Evolutionary conservation across 2,888 invertebrate genomes (phyloP), one percentile per base, ranked within the genome.

Genomic region (Ferrisia virgata): DNA sequence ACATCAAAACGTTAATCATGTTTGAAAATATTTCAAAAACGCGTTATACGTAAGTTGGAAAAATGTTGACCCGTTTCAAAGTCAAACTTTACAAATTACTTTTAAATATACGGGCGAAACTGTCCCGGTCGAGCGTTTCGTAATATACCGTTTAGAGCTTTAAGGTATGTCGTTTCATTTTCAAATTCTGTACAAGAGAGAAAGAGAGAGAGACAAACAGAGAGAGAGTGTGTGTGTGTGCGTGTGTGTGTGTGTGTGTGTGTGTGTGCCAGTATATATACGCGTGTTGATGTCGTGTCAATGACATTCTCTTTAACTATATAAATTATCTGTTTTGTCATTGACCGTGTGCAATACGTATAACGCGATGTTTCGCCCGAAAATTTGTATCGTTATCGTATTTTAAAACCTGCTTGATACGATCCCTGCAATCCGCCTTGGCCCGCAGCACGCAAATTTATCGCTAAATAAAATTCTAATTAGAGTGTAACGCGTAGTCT

Each of bases 11-110:
- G 64, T 64, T 64, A 64, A 64, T 64, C 64, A 64, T 64, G 64
- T 64, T 64, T 64, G 64, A 64, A 64, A 64, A 64, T 64, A 64
- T 64, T 64, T 64, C 64, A 64, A 64, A 64, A 64, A 64, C 64
- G 64, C 28, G 28, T 64, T 64, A 64, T 64, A 64, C 53, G 53
- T 64, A 28, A 1, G 64, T 64, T 64, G 64, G 64, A 64, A 64
- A 64, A 64, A 64, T 64, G 64, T 64, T 64, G 64, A 64, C 64
- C 64, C 64, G 64, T 64, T 64, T 64, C 64, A 64, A 64, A 64
- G 64, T 64, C 64, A 64, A 64, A 64, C 64, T 64, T 64, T 64
- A 64, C 64, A 64, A 64, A 64, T 64, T 64, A 64, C 28, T 64
- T 64, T 64, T 64, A 64, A 64, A 64, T 64, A 64, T 64, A 64